Evolutionary conservation across 2,113 vertebrate species (phyloP).

Genomic region (Lutjanus erythropterus): DNA sequence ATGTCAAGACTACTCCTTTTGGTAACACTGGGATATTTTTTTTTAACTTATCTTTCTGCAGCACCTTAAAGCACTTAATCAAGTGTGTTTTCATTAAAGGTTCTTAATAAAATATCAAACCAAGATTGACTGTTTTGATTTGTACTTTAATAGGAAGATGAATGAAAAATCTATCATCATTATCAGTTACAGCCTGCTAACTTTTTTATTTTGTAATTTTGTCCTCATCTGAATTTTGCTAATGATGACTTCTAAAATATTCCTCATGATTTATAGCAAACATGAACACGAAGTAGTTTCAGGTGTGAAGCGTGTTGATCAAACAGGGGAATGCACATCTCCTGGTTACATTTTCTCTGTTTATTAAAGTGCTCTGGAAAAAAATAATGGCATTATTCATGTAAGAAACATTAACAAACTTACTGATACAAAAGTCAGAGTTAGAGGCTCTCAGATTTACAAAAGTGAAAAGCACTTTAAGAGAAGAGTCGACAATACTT

Average conservation of each 20-base stretch:
- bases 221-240: neutral
- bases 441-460: conserved; percentile 34
- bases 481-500: conserved; percentile 25
- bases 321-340: neutral
- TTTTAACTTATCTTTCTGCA: conserved; percentile 21
- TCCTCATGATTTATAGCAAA: neutral
- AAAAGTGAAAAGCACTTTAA: conserved; percentile 67
- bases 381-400: conserved; percentile 79
- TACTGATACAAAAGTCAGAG: conserved; percentile 65
- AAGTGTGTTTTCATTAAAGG: conserved; percentile 11
- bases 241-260: too few relatives aligned
- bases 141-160: neutral
- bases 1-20: neutral
- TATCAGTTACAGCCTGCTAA: neutral
- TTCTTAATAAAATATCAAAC: conserved; percentile 56
- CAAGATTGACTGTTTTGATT: neutral
- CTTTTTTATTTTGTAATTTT: neutral
- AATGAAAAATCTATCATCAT: too few relatives aligned
- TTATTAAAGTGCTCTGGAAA: conserved; percentile 90
- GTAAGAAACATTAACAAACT: conserved; percentile 82
- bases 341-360: conserved; percentile 56
- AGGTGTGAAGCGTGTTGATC: neutral
- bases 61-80: conserved; percentile 28
- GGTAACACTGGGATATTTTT: conserved; percentile 16
- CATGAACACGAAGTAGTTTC: neutral